phyloP scores from a whole-genome alignment of 2,113 vertebrate genomes.

The Etheostoma cragini region DNA sequence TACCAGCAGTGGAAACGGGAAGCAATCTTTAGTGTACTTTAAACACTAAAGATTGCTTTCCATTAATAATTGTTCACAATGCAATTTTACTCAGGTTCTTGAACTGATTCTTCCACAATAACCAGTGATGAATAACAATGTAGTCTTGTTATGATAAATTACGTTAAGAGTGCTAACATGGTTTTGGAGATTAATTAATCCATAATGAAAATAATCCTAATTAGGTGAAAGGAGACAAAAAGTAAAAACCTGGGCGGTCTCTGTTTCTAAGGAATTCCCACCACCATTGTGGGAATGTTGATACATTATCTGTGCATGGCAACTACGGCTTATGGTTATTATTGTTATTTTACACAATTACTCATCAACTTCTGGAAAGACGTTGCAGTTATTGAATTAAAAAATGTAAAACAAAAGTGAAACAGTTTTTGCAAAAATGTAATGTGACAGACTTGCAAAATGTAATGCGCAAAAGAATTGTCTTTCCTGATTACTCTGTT shows the following conservation, averaged over 20 bases:
- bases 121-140: neutral
- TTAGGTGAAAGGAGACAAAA: neutral
- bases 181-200: neutral
- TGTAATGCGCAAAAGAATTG: too few species aligned
- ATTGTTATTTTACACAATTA: too few species aligned
- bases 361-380: too few species aligned
- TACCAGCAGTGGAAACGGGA: too few species aligned
- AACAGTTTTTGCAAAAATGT: too few species aligned
- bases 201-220: neutral
- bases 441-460: too few species aligned
- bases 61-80: constrained; percentile 31
- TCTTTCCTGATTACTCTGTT: too few species aligned
- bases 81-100: neutral
- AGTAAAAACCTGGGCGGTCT: too few species aligned
- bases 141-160: neutral
- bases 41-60: neutral
- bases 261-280: too few species aligned
- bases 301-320: neutral
- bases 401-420: too few species aligned
- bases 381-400: too few species aligned
- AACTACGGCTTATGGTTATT: neutral
- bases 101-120: neutral
- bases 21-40: too few species aligned
- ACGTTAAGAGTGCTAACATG: neutral
- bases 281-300: neutral